Evolutionary conservation across 1,140 invertebrate genomes (phyloP).

Genomic region (Neodiprion fabricii): DNA sequence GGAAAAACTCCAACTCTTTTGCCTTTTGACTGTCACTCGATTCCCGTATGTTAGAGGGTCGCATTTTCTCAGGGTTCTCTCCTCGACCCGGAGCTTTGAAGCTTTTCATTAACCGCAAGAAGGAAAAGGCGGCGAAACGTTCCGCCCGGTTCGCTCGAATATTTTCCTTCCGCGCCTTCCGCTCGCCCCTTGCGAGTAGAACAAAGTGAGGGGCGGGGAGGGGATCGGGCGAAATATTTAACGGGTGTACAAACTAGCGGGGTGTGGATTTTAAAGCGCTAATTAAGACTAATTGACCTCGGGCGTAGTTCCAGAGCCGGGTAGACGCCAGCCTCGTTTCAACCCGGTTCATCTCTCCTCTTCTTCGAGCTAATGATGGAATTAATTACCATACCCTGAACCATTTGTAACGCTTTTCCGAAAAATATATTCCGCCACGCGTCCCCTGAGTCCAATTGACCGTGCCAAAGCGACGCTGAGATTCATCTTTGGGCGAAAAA

Average conservation of each 20-base stretch:
- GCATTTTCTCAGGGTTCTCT: neutral
- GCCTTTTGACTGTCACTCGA: neutral
- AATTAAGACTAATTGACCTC: conserved; percentile 4
- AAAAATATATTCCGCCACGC: too few relatives aligned
- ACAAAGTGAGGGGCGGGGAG: too few relatives aligned
- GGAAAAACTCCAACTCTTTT: neutral
- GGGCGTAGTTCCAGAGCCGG: neutral
- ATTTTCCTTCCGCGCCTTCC: too few relatives aligned
- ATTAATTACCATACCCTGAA: neutral
- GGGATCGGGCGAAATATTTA: neutral
- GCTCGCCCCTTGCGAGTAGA: too few relatives aligned
- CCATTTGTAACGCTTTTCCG: neutral
- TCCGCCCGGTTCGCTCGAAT: neutral
- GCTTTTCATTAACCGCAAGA: neutral
- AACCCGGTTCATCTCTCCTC: neutral
- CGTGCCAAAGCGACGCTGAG: too few relatives aligned
- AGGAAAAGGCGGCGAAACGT: neutral
- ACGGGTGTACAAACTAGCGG: neutral
- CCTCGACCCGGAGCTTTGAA: neutral
- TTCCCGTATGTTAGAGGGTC: neutral
- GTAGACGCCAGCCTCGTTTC: neutral
- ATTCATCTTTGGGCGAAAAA: too few relatives aligned
- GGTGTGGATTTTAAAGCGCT: neutral
- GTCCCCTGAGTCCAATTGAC: too few relatives aligned
- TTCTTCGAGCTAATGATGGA: neutral